Conservation (phyloP, 2,888 invertebrate species). For the Plebejus anna region DNA sequence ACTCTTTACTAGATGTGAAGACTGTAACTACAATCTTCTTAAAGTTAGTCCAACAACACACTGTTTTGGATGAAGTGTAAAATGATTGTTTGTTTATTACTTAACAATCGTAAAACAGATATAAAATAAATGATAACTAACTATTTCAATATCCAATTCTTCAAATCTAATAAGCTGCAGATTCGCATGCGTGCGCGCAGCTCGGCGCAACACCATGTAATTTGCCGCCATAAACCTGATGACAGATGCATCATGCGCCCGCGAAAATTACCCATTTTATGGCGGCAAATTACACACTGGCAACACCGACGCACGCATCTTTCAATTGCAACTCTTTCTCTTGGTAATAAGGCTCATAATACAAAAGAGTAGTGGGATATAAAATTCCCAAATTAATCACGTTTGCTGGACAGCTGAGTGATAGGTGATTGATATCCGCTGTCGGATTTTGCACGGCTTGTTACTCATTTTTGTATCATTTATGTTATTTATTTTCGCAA, state of each 20-base stretch:
- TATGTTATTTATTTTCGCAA: conserved; percentile 23
- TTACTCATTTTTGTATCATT: conserved; percentile 31
- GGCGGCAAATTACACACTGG: conserved; percentile 49
- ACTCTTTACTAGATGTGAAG: too few relatives aligned
- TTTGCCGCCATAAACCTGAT: conserved; percentile 61
- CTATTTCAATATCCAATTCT: conserved; percentile 8
- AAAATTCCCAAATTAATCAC: conserved; percentile 25
- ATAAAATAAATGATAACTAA: not conserved
- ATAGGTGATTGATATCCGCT: conserved; percentile 34
- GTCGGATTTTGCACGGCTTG: conserved; percentile 30
- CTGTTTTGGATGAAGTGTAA: not conserved
- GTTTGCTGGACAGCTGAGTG: conserved; percentile 34
- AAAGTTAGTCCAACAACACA: not conserved
- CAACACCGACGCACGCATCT: conserved; percentile 26
- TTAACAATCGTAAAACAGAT: not conserved
- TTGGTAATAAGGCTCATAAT: not conserved
- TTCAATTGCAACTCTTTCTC: not conserved
- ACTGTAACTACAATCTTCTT: too few relatives aligned
- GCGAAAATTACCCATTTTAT: conserved; percentile 47
- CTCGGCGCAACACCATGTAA: conserved; percentile 40
- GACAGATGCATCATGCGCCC: conserved; percentile 54
- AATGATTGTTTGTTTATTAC: not conserved
- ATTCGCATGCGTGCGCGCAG: conserved; percentile 37
- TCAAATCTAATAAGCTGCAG: conserved; percentile 15
- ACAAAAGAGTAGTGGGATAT: not conserved